phyloP scores from a whole-genome alignment of 2,797 vertebrate genomes.

The Sebastes flavidus region DNA sequence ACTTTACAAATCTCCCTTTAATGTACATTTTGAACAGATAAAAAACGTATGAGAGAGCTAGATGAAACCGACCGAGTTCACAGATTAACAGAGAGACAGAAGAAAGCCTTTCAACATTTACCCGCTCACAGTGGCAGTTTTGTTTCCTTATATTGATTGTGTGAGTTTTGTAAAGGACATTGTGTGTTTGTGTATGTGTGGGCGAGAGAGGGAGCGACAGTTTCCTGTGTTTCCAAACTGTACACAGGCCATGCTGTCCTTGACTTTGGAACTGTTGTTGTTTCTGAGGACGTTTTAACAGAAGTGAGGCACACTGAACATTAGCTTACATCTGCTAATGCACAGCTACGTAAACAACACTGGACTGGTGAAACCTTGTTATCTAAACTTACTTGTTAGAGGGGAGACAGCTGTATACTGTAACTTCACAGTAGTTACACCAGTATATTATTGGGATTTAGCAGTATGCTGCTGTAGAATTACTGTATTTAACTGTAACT shows the following conservation, averaged over 20 bases:
- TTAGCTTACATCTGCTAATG: slow-evolving; percentile 29
- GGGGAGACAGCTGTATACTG: background rate
- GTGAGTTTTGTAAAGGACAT: background rate
- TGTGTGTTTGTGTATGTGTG: background rate
- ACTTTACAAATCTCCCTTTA: too few relatives aligned
- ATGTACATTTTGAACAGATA: too few relatives aligned
- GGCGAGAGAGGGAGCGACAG: background rate
- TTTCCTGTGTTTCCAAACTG: background rate
- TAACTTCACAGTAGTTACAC: too few relatives aligned
- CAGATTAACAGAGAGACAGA: too few relatives aligned
- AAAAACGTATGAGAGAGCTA: too few relatives aligned
- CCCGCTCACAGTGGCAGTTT: too few relatives aligned
- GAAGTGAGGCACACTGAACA: background rate
- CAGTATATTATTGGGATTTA: too few relatives aligned
- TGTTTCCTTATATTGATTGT: too few relatives aligned
- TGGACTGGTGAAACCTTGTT: background rate
- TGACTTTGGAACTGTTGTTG: background rate
- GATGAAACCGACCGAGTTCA: too few relatives aligned
- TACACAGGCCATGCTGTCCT: background rate
- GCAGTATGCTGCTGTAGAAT: too few relatives aligned
- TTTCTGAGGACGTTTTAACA: background rate
- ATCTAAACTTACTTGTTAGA: background rate
- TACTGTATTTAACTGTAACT: too few relatives aligned
- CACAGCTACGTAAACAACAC: slow-evolving; percentile 27
- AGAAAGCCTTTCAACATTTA: too few relatives aligned